phyloP scores from a whole-genome alignment of 2,113 vertebrate species.

The Calyptommatus sinebrachiatus region DNA sequence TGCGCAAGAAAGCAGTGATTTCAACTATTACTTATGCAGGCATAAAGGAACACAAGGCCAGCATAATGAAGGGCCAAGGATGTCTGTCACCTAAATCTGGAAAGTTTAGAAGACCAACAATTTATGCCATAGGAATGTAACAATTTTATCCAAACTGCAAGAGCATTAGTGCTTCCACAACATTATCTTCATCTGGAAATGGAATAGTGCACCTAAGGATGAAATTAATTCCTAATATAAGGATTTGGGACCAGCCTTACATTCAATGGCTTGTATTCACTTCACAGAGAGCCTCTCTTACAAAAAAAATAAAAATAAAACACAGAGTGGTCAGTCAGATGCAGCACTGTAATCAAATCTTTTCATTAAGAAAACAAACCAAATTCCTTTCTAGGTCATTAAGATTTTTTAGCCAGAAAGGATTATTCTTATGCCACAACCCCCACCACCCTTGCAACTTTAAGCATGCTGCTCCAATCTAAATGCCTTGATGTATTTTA shows the following conservation, averaged over 20 bases:
- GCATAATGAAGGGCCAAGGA: not conserved
- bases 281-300: not conserved
- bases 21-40: not conserved
- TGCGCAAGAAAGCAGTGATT: not conserved
- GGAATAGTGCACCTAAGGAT: not conserved
- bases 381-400: constrained; percentile 8
- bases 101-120: not conserved
- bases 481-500: not conserved
- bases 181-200: not conserved
- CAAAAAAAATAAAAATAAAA: not conserved
- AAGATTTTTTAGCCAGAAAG: not conserved
- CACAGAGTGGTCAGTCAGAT: not conserved
- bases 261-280: not conserved
- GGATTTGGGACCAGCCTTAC: not conserved
- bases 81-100: not conserved
- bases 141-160: not conserved
- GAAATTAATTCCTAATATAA: not conserved
- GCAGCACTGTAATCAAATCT: not conserved
- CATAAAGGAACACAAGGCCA: not conserved
- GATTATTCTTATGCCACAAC: not conserved
- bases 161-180: not conserved
- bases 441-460: not conserved
- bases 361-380: not conserved
- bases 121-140: not conserved
- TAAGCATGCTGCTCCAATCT: not conserved